phyloP scores from a whole-genome alignment of 2,113 vertebrate species.

The Colaptes auratus region DNA sequence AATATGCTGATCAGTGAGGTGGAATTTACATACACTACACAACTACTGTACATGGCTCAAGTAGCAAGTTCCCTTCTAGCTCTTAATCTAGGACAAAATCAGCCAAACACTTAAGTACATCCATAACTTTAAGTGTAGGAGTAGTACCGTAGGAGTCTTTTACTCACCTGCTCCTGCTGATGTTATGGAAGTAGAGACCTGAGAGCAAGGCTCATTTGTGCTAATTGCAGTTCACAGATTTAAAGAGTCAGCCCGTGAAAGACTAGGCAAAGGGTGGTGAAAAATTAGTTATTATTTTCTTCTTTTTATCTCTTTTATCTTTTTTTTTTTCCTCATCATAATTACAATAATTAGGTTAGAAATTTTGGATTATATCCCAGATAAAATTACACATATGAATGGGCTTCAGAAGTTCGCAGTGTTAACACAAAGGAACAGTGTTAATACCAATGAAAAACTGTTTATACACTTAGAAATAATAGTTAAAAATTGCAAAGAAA shows the following conservation, averaged over 20 bases:
- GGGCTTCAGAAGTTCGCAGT: not conserved
- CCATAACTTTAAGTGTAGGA: not conserved
- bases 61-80: not conserved
- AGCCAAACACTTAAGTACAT: not conserved
- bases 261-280: not conserved
- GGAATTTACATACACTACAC: not conserved
- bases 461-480: not conserved
- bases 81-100: slow-evolving; percentile 21
- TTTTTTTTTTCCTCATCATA: not conserved
- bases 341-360: slow-evolving; percentile 31
- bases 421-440: not conserved
- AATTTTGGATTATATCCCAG: slow-evolving; percentile 19
- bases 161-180: not conserved
- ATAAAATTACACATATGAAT: not conserved
- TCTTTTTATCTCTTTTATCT: not conserved
- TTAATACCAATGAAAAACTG: not conserved
- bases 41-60: not conserved
- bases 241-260: not conserved
- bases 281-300: not conserved
- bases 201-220: not conserved
- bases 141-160: not conserved
- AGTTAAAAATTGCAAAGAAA: not conserved
- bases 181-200: not conserved
- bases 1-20: slow-evolving; percentile 28
- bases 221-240: not conserved